Percentiles rank a stretch among this genome's conserved stretches.
These are phyloP conservation scores for Ceriagrion tenellum DNA, from an alignment of 2,888 invertebrate species.

Conservation along the genomic window DNA sequence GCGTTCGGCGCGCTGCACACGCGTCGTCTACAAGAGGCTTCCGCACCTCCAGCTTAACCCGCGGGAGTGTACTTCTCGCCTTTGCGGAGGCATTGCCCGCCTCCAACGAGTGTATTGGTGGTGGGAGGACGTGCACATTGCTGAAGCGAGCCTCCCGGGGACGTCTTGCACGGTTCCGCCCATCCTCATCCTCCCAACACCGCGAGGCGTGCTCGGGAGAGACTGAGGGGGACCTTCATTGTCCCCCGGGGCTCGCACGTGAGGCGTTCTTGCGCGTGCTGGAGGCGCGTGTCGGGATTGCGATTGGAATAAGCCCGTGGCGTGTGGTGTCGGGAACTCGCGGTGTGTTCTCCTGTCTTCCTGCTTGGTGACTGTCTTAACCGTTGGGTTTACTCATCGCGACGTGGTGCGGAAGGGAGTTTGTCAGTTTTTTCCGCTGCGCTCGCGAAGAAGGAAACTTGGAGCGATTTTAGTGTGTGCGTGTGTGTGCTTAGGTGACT, in stretches of 20 bases:
- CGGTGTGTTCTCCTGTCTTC: neutral
- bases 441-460: neutral
- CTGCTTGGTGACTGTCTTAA: too few species aligned
- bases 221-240: neutral
- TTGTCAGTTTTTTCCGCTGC: neutral
- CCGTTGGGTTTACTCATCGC: conserved; percentile 42
- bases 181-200: neutral
- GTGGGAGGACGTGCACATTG: neutral
- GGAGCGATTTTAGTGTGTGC: neutral
- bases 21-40: neutral
- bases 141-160: neutral
- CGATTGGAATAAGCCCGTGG: neutral
- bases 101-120: neutral
- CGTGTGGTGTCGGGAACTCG: neutral
- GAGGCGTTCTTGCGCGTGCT: neutral
- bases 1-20: neutral
- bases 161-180: neutral
- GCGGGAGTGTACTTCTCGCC: neutral
- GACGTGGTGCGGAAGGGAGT: neutral
- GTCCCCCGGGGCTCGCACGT: neutral
- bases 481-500: neutral
- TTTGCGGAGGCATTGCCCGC: neutral
- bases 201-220: too few species aligned
- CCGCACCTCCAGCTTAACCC: neutral
- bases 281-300: neutral